Base-by-base conservation (phyloP, 2,113 vertebrate genomes). In the Paedocypris sp. region DNA sequence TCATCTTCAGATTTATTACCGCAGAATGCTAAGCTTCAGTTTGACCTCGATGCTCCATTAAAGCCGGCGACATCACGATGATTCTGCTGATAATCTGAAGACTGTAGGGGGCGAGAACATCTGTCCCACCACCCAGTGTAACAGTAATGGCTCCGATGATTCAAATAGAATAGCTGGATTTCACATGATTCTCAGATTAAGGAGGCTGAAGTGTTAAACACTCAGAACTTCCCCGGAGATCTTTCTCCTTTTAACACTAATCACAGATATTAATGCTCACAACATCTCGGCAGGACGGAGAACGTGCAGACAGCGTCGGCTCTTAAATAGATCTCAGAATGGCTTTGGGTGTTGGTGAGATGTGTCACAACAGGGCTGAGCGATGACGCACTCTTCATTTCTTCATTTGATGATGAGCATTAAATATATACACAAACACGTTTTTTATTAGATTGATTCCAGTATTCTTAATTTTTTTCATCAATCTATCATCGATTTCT, bases 11-110 rank as follows among this genome's bases (percentile, higher is more conserved):
- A 53, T 53, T 4, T 53, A 53, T 53, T 53, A 22, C 33, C 18
- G 1, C 5, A 26, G 26, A 53, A 38, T 53, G 8, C 7, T 16
- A 38, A 16, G 18, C 33, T 25, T 53, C 33, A 20, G 8, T 15
- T 22, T 53, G 50, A 53, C 50, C 50, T 53, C 13, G 22, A n/a
- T 25, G 33, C 19, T 39, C 22, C 51, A 53, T 39, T 53, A 53
- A 39, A 26, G 22, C 9, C 3, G 18, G 33, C 51, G 10, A 7
- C 25, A 36, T 53, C 50, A 53, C 23, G 51, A 53, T 53, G 33
- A 26, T 16, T 16, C 13, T 9, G 26, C 33, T 1, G 50, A 53
- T 53, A 53, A 53, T 53, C 51, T 53, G 51, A 39, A 38, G 51
- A 53, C 12, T 25, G 50, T 8, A 25, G n/a, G 16, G 32, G 7